A percentile compares a stretch with the other conserved stretches of the same genome.
Evolutionary conservation across 2,888 invertebrate genomes (phyloP).

Genomic region (Trissonchulus latispiculum): DNA sequence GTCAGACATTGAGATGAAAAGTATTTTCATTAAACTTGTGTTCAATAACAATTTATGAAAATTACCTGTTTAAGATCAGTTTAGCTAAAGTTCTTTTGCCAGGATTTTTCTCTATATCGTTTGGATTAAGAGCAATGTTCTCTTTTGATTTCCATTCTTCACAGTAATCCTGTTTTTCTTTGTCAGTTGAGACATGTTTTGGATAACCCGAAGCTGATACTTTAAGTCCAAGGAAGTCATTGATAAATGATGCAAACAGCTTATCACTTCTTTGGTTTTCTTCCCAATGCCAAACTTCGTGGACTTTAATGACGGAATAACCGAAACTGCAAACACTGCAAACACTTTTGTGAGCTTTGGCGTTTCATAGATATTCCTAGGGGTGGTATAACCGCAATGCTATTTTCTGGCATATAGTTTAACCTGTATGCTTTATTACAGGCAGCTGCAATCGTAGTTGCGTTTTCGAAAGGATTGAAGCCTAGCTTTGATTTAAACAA

Average conservation of each 20-base stretch:
- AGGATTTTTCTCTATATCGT: slow-evolving; percentile 28
- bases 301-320: slow-evolving; percentile 30
- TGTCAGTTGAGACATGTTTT: slow-evolving; percentile 25
- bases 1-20: no score
- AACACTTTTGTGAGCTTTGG: slow-evolving; percentile 35
- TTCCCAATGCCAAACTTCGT: slow-evolving; percentile 34
- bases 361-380: slow-evolving; percentile 33
- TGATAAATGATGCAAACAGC: no score
- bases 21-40: no score
- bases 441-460: slow-evolving; percentile 26
- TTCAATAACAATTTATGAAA: no score
- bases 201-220: slow-evolving; percentile 35
- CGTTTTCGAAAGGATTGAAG: slow-evolving; percentile 24
- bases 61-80: slow-evolving; percentile 28
- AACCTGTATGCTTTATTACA: no score
- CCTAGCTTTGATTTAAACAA: not conserved
- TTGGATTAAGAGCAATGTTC: slow-evolving; percentile 29
- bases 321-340: not conserved
- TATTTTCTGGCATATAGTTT: no score
- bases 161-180: slow-evolving; percentile 31
- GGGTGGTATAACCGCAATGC: no score
- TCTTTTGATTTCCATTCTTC: slow-evolving; percentile 27
- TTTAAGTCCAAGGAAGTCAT: no score
- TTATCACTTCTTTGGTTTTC: no score
- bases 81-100: slow-evolving; percentile 29